Conservation (phyloP, 2,113 vertebrate species). For the Dunckerocampus dactyliophorus region DNA sequence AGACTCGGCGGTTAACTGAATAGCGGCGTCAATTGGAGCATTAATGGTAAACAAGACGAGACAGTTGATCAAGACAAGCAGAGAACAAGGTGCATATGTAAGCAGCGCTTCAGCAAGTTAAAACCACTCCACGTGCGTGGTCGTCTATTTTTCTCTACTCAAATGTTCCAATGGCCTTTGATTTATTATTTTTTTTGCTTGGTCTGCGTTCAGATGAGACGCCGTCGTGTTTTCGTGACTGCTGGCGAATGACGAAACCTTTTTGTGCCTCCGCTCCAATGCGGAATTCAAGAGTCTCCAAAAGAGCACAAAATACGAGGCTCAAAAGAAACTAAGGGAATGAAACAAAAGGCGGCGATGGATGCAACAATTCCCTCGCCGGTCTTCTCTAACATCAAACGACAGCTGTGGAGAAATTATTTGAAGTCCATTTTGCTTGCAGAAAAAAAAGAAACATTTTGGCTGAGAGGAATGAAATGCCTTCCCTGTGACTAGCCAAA, state of each 20-base stretch:
- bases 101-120: too few relatives aligned
- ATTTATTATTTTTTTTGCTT: too few relatives aligned
- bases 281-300: not conserved
- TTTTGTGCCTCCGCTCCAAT: not conserved
- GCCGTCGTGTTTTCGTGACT: not conserved
- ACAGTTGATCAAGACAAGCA: too few relatives aligned
- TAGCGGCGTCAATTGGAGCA: too few relatives aligned
- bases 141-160: too few relatives aligned
- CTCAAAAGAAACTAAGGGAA: not conserved
- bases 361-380: not conserved
- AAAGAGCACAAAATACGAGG: not conserved
- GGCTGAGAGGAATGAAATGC: constrained; percentile 12
- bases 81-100: too few relatives aligned
- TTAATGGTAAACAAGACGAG: too few relatives aligned
- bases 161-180: too few relatives aligned
- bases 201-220: too few relatives aligned
- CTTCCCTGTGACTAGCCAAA: constrained; percentile 14
- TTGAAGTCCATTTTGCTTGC: constrained; percentile 14
- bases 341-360: not conserved
- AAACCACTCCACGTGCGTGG: too few relatives aligned
- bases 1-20: too few relatives aligned
- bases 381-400: constrained; percentile 1
- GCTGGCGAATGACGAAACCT: not conserved
- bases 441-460: constrained; percentile 13
- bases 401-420: constrained; percentile 8